These are phyloP conservation scores for Lophotis ruficrista DNA, from an alignment of 2,113 vertebrate genomes.

Conservation along the genomic window DNA sequence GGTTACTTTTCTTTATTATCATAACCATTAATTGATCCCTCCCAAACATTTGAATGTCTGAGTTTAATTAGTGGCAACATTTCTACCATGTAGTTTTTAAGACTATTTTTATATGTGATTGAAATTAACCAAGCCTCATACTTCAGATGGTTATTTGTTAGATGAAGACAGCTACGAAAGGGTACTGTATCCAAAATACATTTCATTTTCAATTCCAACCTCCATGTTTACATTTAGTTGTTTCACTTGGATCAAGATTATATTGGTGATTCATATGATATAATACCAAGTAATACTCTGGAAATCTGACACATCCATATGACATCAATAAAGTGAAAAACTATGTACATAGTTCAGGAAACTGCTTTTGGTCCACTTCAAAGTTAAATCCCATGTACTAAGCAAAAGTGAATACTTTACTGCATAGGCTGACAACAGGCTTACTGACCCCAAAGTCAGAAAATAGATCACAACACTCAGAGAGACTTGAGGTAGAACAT, in stretches of 20 bases:
- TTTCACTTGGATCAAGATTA: background rate
- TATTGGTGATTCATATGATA: background rate
- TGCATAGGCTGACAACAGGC: background rate
- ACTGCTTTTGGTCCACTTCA: background rate
- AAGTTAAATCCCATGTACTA: background rate
- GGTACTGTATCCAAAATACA: background rate
- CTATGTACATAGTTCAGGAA: background rate
- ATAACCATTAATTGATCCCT: background rate
- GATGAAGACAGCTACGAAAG: background rate
- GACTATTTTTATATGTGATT: background rate
- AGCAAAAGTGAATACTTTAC: background rate
- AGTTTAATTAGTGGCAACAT: background rate
- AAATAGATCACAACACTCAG: background rate
- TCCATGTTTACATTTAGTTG: background rate
- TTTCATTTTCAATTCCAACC: background rate
- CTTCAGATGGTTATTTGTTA: background rate
- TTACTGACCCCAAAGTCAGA: background rate
- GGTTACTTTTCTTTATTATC: background rate
- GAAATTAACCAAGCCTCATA: background rate
- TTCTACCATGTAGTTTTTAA: background rate
- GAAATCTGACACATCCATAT: background rate
- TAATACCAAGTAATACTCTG: background rate
- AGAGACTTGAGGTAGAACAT: background rate
- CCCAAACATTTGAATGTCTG: background rate
- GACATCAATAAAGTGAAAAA: background rate